These are phyloP conservation scores for Forpus xanthops DNA, from an alignment of 2,797 vertebrate species.

Conservation along the genomic window DNA sequence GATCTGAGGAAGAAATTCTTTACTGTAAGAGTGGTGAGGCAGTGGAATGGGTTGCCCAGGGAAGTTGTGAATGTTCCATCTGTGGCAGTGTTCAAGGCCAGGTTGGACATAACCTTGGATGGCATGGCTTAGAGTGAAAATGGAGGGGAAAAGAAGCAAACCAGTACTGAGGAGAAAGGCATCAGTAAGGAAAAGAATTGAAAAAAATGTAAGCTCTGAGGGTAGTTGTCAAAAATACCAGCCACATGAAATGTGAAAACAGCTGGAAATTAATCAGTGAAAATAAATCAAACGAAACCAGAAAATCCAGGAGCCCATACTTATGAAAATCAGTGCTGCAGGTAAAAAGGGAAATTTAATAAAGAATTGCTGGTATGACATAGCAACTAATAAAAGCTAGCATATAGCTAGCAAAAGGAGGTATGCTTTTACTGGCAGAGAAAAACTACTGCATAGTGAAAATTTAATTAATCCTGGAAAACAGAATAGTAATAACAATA, in stretches of 20 bases:
- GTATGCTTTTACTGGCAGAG: not conserved
- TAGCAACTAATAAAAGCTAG: not conserved
- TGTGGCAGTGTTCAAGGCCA: too few relatives aligned
- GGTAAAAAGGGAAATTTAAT: not conserved
- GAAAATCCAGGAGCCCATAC: not conserved
- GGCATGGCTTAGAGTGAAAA: not conserved
- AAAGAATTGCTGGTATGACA: not conserved
- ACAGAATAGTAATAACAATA: not conserved
- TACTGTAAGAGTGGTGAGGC: too few relatives aligned
- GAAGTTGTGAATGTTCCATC: too few relatives aligned
- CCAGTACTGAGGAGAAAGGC: not conserved
- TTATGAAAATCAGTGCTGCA: not conserved
- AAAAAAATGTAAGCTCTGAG: not conserved
- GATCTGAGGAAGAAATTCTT: too few relatives aligned
- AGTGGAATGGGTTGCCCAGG: too few relatives aligned
- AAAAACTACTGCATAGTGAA: not conserved
- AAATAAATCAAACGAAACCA: not conserved
- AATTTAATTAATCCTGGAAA: not conserved
- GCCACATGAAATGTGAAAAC: not conserved
- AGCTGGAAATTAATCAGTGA: constrained; percentile 25
- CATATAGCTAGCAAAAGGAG: not conserved
- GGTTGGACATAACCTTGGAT: too few relatives aligned
- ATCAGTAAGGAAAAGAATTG: not conserved
- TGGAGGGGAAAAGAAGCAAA: rapidly evolving
- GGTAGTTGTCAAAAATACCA: not conserved